Evolutionary conservation across 2,888 invertebrate species (phyloP).

Genomic region (Tetranychus truncatus): DNA sequence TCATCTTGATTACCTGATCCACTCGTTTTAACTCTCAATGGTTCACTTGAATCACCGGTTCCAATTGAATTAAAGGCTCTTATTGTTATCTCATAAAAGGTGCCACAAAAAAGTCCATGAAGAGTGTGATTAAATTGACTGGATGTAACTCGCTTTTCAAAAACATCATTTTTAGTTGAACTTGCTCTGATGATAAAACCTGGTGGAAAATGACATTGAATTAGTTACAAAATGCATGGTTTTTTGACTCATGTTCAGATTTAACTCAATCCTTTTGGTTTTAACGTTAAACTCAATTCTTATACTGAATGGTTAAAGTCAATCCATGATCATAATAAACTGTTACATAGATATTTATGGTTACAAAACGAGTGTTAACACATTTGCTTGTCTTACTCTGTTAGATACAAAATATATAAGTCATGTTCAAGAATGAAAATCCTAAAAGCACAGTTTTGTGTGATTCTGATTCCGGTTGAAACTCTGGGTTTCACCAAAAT

Average conservation of each 20-base stretch:
- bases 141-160: background rate
- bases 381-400: background rate
- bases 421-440: background rate
- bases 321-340: too few species aligned
- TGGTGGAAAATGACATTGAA: background rate
- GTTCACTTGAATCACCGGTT: conserved; percentile 24
- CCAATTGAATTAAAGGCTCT: conserved; percentile 26
- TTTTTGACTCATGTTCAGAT: too few species aligned
- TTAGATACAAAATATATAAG: background rate
- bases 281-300: too few species aligned
- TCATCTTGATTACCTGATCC: conserved; percentile 8
- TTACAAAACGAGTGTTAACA: too few species aligned
- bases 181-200: background rate
- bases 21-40: background rate
- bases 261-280: too few species aligned
- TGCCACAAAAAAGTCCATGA: conserved; percentile 21
- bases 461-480: too few species aligned
- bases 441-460: too few species aligned
- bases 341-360: too few species aligned
- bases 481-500: too few species aligned
- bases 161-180: background rate
- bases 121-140: conserved; percentile 6
- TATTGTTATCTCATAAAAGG: conserved; percentile 26
- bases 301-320: too few species aligned
- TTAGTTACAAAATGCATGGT: too few species aligned